These are phyloP conservation scores for Meriones psammophilus DNA, from an alignment of 2,797 vertebrate species.

Conservation along the genomic window DNA sequence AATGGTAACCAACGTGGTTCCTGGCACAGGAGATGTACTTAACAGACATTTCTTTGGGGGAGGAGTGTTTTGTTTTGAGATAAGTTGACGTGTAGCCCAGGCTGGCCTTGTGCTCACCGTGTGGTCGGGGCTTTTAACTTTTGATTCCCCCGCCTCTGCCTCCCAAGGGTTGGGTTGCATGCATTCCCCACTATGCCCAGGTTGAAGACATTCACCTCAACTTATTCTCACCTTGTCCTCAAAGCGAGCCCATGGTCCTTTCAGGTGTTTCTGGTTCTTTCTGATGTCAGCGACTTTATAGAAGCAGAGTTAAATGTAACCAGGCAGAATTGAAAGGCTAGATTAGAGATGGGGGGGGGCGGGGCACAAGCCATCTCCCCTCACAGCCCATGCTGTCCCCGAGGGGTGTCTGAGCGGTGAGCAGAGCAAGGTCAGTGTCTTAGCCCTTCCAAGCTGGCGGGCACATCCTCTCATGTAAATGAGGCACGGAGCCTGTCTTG, in stretches of 20 bases:
- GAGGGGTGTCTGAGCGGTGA: background rate
- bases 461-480: background rate
- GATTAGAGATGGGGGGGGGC: background rate
- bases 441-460: background rate
- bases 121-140: background rate
- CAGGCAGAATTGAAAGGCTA: background rate
- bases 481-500: background rate
- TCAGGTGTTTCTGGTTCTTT: background rate
- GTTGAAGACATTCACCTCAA: background rate
- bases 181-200: background rate
- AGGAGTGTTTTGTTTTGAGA: background rate
- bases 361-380: rapidly evolving
- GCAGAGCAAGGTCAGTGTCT: background rate
- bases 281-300: background rate
- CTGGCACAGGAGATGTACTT: background rate
- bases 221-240: background rate
- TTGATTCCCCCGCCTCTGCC: background rate
- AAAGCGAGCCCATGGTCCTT: background rate
- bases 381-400: background rate
- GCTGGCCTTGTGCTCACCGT: background rate
- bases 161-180: background rate
- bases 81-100: background rate
- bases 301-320: background rate
- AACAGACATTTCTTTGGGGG: background rate
- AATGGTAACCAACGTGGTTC: too few species aligned